These are phyloP conservation scores for Ditula angustiorana DNA, from an alignment of 2,888 invertebrate species.

Conservation along the genomic window DNA sequence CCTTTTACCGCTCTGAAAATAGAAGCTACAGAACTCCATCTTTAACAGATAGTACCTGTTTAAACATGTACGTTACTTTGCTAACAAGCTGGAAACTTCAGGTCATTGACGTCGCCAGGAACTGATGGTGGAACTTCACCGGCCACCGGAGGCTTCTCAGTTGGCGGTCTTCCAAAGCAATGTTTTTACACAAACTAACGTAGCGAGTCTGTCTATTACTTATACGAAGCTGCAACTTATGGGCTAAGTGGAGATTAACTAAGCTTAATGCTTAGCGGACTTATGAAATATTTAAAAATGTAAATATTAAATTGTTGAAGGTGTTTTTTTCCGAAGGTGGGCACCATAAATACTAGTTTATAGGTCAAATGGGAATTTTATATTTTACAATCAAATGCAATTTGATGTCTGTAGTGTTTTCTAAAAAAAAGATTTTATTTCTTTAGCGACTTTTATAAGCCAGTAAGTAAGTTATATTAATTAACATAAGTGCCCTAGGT, in stretches of 20 bases:
- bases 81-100: conserved; percentile 38
- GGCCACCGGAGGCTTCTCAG: conserved; percentile 46
- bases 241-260: conserved; percentile 21
- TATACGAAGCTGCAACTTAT: conserved; percentile 54
- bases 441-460: no score
- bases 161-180: conserved; percentile 60
- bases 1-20: no score
- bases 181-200: conserved; percentile 60
- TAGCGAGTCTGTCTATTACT: conserved; percentile 54
- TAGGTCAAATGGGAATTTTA: no score
- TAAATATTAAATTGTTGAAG: background rate
- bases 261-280: background rate
- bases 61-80: conserved; percentile 31
- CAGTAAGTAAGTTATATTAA: no score
- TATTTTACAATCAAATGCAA: no score
- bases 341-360: background rate
- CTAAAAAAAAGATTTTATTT: no score
- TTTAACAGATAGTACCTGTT: background rate
- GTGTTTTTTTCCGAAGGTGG: background rate
- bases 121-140: conserved; percentile 46
- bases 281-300: background rate
- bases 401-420: no score
- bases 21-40: background rate
- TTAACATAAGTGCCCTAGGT: no score
- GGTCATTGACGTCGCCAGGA: conserved; percentile 48